phyloP scores from a whole-genome alignment of 2,797 vertebrate species.

The Tragelaphus oryx region DNA sequence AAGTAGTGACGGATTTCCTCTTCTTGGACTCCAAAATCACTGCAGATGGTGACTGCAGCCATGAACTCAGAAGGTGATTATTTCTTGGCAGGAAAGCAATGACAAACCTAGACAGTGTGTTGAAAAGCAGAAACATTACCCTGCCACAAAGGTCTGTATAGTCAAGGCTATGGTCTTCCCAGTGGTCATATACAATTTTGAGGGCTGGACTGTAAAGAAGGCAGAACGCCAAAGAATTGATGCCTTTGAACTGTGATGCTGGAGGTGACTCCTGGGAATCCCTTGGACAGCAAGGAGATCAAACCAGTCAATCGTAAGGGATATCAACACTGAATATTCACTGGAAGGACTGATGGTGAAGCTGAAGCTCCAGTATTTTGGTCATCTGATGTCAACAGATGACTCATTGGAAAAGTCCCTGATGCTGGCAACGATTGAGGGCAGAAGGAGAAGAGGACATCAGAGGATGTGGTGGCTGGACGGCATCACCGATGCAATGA shows the following conservation, averaged over 20 bases:
- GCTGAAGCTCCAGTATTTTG: background rate
- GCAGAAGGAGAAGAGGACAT: background rate
- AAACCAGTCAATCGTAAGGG: background rate
- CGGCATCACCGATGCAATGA: fast-evolving
- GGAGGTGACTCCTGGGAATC: background rate
- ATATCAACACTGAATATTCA: background rate
- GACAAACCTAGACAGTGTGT: background rate
- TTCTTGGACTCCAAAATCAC: background rate
- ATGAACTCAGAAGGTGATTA: background rate
- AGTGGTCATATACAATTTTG: background rate
- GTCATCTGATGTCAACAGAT: background rate
- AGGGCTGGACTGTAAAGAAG: background rate
- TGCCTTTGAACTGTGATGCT: background rate
- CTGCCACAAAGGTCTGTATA: background rate
- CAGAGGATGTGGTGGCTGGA: background rate
- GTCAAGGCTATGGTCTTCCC: background rate
- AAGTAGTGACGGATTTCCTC: background rate
- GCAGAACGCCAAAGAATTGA: background rate
- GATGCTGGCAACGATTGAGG: background rate
- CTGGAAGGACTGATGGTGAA: background rate
- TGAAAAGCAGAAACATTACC: background rate
- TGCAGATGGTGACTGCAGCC: background rate
- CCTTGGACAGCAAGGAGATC: background rate
- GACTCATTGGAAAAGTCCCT: background rate
- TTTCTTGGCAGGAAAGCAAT: background rate